Evolutionary conservation across 2,888 invertebrate genomes (phyloP).

Genomic region (Serrognathus titanus): DNA sequence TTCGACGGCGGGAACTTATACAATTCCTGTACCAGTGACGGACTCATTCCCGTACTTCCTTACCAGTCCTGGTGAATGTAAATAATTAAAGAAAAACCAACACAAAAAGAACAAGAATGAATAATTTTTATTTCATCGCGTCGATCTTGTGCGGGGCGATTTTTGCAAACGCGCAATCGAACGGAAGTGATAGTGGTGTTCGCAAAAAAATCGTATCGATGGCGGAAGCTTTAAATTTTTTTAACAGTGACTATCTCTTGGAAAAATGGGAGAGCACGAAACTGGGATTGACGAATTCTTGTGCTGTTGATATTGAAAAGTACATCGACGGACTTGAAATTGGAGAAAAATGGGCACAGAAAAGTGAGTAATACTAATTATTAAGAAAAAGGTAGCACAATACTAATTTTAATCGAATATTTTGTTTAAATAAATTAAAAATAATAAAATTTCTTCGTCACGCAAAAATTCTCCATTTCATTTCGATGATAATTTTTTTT

Average conservation of each 20-base stretch:
- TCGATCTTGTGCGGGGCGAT: not conserved
- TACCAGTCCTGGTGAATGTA: too few relatives aligned
- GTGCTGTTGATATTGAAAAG: constrained; percentile 56
- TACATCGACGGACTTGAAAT: constrained; percentile 59
- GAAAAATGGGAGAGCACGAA: constrained; percentile 41
- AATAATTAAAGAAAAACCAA: too few relatives aligned
- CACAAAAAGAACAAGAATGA: too few relatives aligned
- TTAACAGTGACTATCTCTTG: constrained; percentile 44
- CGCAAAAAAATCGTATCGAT: not conserved
- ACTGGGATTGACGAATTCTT: constrained; percentile 34
- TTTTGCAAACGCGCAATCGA: not conserved
- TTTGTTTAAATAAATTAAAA: too few relatives aligned
- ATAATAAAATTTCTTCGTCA: too few relatives aligned
- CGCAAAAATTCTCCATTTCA: too few relatives aligned
- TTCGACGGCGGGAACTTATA: not conserved
- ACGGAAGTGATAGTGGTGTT: constrained; percentile 4
- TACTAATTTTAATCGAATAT: too few relatives aligned
- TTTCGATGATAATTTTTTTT: too few relatives aligned
- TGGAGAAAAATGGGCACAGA: constrained; percentile 60
- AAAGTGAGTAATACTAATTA: too few relatives aligned
- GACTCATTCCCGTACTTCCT: not conserved
- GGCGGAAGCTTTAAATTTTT: constrained; percentile 55
- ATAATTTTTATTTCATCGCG: too few relatives aligned
- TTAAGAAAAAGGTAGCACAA: too few relatives aligned
- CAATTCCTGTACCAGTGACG: not conserved